Evolutionary conservation across 2,888 invertebrate species (phyloP).

Genomic region (Brachypalpus laphriformis): DNA sequence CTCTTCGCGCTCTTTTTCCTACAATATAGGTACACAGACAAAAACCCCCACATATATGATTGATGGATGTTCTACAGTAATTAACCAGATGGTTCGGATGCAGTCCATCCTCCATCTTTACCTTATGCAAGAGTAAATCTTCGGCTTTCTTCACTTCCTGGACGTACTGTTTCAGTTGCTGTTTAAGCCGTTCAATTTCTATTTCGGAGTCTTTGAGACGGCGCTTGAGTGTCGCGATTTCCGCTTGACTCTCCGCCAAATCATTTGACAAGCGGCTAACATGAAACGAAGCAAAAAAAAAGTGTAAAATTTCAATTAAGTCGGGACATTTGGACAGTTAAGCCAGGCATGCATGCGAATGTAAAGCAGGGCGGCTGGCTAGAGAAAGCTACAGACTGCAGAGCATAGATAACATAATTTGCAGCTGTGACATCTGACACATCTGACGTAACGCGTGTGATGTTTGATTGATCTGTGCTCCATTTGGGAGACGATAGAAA

Average conservation of each 20-base stretch:
- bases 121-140: conserved; percentile 88
- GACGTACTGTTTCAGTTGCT: conserved; percentile 91
- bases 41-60: conserved; percentile 20
- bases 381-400: conserved; percentile 56
- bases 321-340: not conserved
- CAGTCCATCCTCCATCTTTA: too few species aligned
- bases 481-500: conserved; percentile 18
- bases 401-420: not conserved
- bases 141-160: conserved; percentile 91
- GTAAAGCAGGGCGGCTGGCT: conserved; percentile 41
- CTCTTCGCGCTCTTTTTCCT: conserved; percentile 91
- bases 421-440: conserved; percentile 33
- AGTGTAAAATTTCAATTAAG: conserved; percentile 20
- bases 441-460: conserved; percentile 23
- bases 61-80: conserved; percentile 53
- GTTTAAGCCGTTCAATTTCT: conserved; percentile 89
- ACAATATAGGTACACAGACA: conserved; percentile 67
- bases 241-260: conserved; percentile 86
- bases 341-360: conserved; percentile 42
- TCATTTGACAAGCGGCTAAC: conserved; percentile 89
- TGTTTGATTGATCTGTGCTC: conserved; percentile 48
- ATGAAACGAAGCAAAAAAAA: conserved; percentile 36
- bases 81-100: too few species aligned
- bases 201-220: conserved; percentile 88
- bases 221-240: conserved; percentile 85